A percentile compares a stretch with the other conserved stretches of the same genome.
These are phyloP conservation scores for Micromesistius poutassou DNA, from an alignment of 2,797 vertebrate genomes.

Conservation along the genomic window DNA sequence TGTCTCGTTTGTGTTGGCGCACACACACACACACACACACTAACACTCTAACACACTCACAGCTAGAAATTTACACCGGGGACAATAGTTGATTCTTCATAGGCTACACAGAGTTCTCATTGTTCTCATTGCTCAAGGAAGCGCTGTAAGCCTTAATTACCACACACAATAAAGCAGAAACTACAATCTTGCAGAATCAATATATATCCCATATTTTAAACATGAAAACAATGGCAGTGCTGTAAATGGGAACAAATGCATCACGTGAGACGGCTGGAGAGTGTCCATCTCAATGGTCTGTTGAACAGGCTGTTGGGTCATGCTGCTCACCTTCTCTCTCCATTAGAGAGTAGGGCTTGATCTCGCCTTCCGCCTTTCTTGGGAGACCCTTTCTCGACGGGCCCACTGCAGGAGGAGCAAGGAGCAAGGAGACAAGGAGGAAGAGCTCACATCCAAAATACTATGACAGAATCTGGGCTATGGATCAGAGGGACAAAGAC, in stretches of 20 bases:
- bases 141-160: not conserved
- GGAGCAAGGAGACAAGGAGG: constrained; percentile 19
- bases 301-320: not conserved
- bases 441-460: not conserved
- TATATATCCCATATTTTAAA: not conserved
- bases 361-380: constrained; percentile 84
- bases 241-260: not conserved
- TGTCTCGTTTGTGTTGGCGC: not conserved
- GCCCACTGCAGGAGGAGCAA: constrained; percentile 51
- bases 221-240: not conserved
- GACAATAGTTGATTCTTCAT: not conserved
- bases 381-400: constrained; percentile 76
- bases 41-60: no score
- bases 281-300: not conserved
- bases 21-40: not conserved
- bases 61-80: not conserved
- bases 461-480: not conserved
- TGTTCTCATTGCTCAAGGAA: not conserved
- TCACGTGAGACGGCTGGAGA: not conserved
- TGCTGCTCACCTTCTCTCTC: constrained; percentile 84
- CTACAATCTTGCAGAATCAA: not conserved
- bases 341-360: constrained; percentile 88
- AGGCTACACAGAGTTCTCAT: not conserved
- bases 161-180: not conserved
- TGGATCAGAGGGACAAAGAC: not conserved